Evolutionary conservation across 2,113 vertebrate genomes (phyloP).

Genomic region (Sapajus apella): DNA sequence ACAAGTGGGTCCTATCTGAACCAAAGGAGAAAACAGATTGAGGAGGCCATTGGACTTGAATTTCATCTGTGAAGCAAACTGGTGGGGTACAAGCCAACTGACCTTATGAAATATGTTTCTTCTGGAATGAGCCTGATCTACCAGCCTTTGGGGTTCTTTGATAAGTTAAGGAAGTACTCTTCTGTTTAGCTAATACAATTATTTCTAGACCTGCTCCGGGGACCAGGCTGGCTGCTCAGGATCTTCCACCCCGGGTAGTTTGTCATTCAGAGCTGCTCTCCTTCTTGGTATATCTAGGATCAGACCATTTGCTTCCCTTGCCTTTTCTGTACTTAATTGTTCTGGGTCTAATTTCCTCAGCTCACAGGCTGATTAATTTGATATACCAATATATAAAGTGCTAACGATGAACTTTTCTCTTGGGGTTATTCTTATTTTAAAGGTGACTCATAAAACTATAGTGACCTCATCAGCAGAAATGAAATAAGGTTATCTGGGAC

Average conservation of each 20-base stretch:
- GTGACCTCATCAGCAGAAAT: not conserved
- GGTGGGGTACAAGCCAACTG: not conserved
- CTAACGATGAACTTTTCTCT: conserved; percentile 29
- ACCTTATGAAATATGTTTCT: not conserved
- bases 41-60: not conserved
- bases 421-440: not conserved
- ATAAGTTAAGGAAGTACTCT: not conserved
- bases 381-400: not conserved
- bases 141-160: not conserved
- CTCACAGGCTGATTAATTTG: not conserved
- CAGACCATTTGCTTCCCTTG: not conserved
- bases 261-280: not conserved
- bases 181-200: rapidly evolving
- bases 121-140: not conserved
- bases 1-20: not conserved
- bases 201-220: not conserved
- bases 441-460: not conserved
- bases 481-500: not conserved
- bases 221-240: not conserved
- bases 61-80: not conserved
- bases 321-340: conserved; percentile 27
- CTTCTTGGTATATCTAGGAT: not conserved
- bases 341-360: not conserved
- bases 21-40: not conserved
- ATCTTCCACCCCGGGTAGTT: not conserved